Conservation (phyloP, 2,113 vertebrate species). For the Grantiella picta region DNA sequence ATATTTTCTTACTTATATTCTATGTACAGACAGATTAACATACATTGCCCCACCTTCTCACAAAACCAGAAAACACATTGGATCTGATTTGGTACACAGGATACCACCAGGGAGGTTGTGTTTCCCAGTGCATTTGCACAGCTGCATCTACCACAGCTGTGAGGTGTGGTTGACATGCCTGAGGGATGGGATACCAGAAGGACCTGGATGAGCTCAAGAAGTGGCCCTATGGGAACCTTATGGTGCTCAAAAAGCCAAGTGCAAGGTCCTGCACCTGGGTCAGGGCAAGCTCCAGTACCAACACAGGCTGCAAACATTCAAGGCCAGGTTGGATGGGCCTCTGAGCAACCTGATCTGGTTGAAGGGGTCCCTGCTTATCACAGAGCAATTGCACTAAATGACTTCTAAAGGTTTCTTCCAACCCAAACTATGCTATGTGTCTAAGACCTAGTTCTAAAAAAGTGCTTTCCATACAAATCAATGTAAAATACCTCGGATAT, state of each 20-base stretch:
- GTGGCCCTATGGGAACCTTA: neutral
- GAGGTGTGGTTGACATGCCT: neutral
- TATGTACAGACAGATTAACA: neutral
- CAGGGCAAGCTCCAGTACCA: neutral
- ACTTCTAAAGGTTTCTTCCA: neutral
- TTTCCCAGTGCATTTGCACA: neutral
- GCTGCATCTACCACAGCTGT: neutral
- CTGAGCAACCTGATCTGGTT: neutral
- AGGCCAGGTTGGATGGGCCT: neutral
- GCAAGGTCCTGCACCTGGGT: neutral
- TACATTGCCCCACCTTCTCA: neutral
- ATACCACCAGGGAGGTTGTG: neutral
- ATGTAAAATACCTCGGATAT: neutral
- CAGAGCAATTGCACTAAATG: neutral
- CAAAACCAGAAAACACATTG: neutral
- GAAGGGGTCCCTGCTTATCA: neutral
- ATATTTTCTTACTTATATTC: neutral
- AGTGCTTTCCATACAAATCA: neutral
- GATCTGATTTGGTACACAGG: neutral
- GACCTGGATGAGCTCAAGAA: neutral
- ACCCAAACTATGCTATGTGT: rapidly evolving
- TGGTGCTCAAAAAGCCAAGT: neutral
- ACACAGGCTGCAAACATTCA: neutral
- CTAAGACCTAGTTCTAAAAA: neutral
- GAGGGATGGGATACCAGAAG: neutral